Evolutionary conservation across 2,888 invertebrate species (phyloP).

Genomic region (Coelopa pilipes): DNA sequence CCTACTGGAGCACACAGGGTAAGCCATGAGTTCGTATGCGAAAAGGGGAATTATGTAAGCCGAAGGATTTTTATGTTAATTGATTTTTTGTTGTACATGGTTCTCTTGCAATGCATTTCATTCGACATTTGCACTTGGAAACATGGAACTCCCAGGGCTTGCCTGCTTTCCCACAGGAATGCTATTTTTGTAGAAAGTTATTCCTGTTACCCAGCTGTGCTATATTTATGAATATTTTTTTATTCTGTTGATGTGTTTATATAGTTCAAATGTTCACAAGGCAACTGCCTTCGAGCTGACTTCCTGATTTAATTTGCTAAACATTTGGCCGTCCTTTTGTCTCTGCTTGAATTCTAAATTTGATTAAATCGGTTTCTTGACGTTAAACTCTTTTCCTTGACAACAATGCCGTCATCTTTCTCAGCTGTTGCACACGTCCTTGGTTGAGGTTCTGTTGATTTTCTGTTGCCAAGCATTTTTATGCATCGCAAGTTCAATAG

Average conservation of each 20-base stretch:
- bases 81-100: constrained; percentile 18
- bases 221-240: neutral
- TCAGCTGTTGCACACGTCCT: constrained; percentile 34
- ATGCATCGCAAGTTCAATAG: constrained; percentile 14
- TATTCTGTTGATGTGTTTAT: neutral
- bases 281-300: neutral
- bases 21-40: constrained; percentile 39
- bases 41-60: constrained; percentile 48
- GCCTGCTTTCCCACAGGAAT: neutral
- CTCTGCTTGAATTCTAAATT: no score
- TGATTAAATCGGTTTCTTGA: neutral
- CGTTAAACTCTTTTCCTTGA: neutral
- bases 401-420: constrained; percentile 18
- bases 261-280: neutral
- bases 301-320: neutral
- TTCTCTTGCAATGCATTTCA: neutral
- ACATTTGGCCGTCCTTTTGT: neutral
- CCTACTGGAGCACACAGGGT: constrained; percentile 72
- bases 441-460: constrained; percentile 28
- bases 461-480: constrained; percentile 19
- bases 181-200: neutral
- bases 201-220: neutral
- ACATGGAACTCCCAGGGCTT: neutral
- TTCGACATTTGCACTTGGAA: neutral
- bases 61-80: constrained; percentile 26